phyloP scores from a whole-genome alignment of 2,113 vertebrate species.

The Lontra canadensis region DNA sequence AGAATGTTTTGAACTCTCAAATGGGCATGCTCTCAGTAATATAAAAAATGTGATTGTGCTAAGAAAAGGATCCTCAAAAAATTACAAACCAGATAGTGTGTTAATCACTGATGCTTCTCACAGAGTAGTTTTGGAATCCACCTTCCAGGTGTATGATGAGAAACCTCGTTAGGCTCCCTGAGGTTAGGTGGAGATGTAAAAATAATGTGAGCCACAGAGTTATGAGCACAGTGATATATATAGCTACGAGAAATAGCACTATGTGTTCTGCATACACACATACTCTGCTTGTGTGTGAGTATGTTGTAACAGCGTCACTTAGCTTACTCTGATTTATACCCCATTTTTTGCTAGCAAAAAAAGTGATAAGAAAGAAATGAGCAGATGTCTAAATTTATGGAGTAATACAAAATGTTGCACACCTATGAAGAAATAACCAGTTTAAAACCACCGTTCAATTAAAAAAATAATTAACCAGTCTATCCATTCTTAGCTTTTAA shows the following conservation, averaged over 20 bases:
- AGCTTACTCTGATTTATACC: not conserved
- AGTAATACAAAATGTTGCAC: not conserved
- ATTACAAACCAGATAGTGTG: not conserved
- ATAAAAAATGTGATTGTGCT: not conserved
- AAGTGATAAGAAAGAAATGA: not conserved
- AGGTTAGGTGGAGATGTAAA: not conserved
- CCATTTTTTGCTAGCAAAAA: not conserved
- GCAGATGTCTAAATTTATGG: not conserved
- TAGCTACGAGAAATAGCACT: not conserved
- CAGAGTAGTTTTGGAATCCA: not conserved
- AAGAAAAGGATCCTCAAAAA: not conserved
- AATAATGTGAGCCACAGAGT: not conserved
- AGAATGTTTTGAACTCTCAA: not conserved
- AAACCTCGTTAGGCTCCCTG: not conserved
- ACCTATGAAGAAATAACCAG: not conserved
- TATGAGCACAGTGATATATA: no score
- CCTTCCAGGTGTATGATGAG: not conserved
- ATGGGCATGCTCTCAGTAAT: not conserved
- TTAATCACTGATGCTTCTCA: not conserved
- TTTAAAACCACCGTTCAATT: not conserved
- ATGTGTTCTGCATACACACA: not conserved
- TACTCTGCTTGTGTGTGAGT: not conserved
- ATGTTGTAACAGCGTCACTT: not conserved
- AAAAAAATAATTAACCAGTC: not conserved
- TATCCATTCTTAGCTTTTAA: not conserved